phyloP scores from a whole-genome alignment of 2,797 vertebrate genomes.

The Halcyon badia region DNA sequence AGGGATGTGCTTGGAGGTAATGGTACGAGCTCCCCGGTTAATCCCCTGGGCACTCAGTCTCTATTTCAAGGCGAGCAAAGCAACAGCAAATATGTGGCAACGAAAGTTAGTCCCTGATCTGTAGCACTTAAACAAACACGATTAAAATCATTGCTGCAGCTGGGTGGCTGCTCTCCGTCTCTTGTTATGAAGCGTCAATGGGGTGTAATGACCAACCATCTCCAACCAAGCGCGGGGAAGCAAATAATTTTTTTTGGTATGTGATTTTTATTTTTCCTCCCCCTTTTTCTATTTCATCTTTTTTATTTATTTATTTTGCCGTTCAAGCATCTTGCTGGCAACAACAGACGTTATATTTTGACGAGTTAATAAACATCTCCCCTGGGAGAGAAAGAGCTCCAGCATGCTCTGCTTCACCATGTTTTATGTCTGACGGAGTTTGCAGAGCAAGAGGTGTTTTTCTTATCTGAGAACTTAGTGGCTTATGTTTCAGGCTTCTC shows the following conservation, averaged over 20 bases:
- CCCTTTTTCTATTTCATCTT: background rate
- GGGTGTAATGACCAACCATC: background rate
- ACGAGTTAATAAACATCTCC: slow-evolving; percentile 67
- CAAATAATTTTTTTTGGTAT: rapidly evolving
- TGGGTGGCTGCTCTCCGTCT: background rate
- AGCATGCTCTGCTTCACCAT: slow-evolving; percentile 20
- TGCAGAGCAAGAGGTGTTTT: slow-evolving; percentile 37
- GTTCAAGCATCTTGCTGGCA: slow-evolving; percentile 12
- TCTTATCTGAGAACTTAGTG: background rate
- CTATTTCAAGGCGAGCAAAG: background rate
- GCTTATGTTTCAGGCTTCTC: background rate
- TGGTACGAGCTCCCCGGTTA: rapidly evolving
- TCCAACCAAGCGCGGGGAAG: background rate
- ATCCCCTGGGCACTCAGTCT: background rate
- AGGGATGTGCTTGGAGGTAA: background rate
- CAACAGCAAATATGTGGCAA: background rate
- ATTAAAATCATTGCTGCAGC: background rate
- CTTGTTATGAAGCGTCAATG: background rate
- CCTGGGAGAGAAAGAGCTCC: background rate
- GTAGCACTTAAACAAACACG: background rate
- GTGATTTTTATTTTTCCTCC: background rate
- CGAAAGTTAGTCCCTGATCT: background rate
- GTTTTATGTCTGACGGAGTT: slow-evolving; percentile 2
- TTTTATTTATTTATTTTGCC: background rate
- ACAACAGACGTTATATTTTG: slow-evolving; percentile 28